A percentile compares a stretch with the other conserved stretches of the same genome.
Conservation (phyloP, 2,113 vertebrate species). For the Elephas maximus region DNA sequence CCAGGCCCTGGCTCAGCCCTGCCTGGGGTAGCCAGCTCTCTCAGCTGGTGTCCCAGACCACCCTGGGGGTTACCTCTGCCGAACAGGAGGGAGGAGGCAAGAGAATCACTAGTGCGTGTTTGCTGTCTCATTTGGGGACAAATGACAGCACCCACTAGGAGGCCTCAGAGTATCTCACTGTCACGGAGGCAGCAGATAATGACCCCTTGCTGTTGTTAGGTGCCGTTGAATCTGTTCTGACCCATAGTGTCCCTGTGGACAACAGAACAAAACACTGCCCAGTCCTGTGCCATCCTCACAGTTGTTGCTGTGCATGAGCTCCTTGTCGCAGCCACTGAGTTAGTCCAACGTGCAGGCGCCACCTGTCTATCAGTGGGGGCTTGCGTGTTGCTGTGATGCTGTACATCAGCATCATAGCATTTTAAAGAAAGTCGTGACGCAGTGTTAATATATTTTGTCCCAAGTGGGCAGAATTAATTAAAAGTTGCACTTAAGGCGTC, state of each 20-base stretch:
- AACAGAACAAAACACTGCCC: too few species aligned
- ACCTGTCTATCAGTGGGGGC: too few species aligned
- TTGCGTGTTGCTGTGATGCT: too few species aligned
- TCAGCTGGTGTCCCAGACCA: not conserved
- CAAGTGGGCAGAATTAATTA: not conserved
- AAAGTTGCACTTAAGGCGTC: not conserved
- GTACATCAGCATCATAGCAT: too few species aligned
- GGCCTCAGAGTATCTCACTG: rapidly evolving
- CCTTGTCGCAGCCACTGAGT: not conserved
- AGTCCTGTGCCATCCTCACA: not conserved
- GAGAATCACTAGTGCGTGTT: rapidly evolving
- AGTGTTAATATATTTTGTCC: not conserved
- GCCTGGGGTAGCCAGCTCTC: not conserved
- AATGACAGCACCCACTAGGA: not conserved
- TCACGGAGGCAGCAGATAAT: not conserved
- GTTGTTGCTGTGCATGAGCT: not conserved
- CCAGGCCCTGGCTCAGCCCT: not conserved
- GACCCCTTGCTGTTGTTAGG: not conserved
- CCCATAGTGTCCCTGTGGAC: too few species aligned
- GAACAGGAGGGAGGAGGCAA: not conserved
- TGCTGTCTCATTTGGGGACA: not conserved
- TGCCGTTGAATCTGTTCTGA: not conserved
- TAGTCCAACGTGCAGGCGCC: not conserved
- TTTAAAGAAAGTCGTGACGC: not conserved
- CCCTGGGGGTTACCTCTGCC: not conserved